phyloP scores from a whole-genome alignment of 1,140 invertebrate genomes.

The Cepaea nemoralis region DNA sequence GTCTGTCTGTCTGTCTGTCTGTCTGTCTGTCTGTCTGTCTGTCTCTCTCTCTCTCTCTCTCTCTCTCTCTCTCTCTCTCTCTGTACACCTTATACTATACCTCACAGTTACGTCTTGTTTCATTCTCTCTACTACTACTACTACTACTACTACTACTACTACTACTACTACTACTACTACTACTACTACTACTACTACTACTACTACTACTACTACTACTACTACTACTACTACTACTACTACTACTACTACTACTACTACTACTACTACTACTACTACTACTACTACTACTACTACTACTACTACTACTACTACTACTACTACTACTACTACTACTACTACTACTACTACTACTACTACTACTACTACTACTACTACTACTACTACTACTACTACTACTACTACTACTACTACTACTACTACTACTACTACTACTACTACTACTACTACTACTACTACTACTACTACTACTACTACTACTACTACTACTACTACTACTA shows the following conservation, averaged over 20 bases:
- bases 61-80: background rate
- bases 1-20: constrained; percentile 10
- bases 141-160: background rate
- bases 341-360: background rate
- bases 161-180: background rate
- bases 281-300: too few species aligned
- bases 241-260: background rate
- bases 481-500: constrained; percentile 21
- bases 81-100: too few species aligned
- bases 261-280: too few species aligned
- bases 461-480: constrained; percentile 22
- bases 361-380: constrained; percentile 8
- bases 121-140: background rate
- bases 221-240: background rate
- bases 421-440: too few species aligned
- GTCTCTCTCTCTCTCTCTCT: background rate
- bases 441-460: constrained; percentile 6
- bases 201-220: background rate
- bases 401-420: too few species aligned
- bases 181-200: background rate
- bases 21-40: constrained; percentile 10
- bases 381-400: too few species aligned
- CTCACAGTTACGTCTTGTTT: background rate
- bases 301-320: too few species aligned
- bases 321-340: background rate